Conservation (phyloP, 2,113 vertebrate genomes). For the Phocoena phocoena region DNA sequence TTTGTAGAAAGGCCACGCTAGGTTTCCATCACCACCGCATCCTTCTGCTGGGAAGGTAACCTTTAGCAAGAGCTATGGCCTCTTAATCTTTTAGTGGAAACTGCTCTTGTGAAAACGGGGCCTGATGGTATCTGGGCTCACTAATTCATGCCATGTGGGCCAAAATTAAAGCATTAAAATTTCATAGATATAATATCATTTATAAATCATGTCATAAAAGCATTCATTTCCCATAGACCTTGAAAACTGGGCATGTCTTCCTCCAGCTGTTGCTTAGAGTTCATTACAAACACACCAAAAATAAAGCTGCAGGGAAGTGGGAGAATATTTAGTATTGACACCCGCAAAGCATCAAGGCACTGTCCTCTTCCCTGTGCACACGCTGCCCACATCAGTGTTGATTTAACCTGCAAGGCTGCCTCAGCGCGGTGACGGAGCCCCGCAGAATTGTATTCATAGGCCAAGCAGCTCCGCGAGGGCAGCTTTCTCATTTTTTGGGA, state of each 20-base stretch:
- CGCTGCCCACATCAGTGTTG: not conserved
- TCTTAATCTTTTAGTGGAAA: constrained; percentile 59
- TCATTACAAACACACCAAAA: not conserved
- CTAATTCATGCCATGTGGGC: constrained; percentile 62
- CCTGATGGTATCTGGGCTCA: constrained; percentile 42
- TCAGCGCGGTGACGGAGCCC: not conserved
- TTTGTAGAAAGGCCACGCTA: not conserved
- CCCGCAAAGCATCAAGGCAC: not conserved
- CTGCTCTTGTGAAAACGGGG: constrained; percentile 64
- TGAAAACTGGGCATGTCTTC: constrained; percentile 46
- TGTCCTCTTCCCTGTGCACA: not conserved
- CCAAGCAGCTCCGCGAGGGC: not conserved
- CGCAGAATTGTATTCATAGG: constrained; percentile 3
- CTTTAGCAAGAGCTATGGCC: constrained; percentile 57
- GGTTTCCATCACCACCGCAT: not conserved
- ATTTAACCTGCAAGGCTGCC: not conserved
- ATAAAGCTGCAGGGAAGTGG: not conserved
- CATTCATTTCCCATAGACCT: constrained; percentile 65
- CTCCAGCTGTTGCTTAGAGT: constrained; percentile 60
- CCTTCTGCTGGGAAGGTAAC: constrained; percentile 54
- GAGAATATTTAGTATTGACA: not conserved
- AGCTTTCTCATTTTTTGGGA: constrained; percentile 43
- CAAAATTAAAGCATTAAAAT: constrained; percentile 78
- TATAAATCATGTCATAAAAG: constrained; percentile 74
- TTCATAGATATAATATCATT: constrained; percentile 75